These are phyloP conservation scores for Pogonocherus hispidulus DNA, from an alignment of 2,888 invertebrate species.

Conservation along the genomic window DNA sequence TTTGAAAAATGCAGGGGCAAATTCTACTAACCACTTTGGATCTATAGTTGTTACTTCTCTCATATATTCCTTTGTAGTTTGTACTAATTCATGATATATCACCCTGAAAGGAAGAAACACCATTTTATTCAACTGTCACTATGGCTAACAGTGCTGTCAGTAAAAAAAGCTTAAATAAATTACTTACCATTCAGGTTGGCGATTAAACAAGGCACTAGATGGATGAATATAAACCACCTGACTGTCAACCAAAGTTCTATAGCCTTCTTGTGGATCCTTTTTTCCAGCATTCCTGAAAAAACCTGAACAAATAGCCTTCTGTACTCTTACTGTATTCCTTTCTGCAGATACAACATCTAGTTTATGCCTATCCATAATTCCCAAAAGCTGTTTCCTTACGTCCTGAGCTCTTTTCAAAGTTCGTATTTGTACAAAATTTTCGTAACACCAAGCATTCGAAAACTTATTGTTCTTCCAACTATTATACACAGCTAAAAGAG, in stretches of 20 bases:
- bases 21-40: constrained; percentile 99
- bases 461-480: constrained; percentile 99
- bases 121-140: too few species aligned
- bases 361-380: constrained; percentile 98
- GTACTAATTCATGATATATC: constrained; percentile 97
- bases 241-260: constrained; percentile 96
- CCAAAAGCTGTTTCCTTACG: constrained; percentile 96
- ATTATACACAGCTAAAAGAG: constrained; percentile 97
- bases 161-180: too few species aligned
- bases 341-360: constrained; percentile 97
- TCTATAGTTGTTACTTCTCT: constrained; percentile 97
- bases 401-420: constrained; percentile 98
- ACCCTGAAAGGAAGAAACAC: constrained; percentile 76
- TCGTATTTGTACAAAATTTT: constrained; percentile 98
- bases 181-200: constrained; percentile 96
- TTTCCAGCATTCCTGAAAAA: constrained; percentile 99
- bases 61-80: constrained; percentile 99
- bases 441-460: constrained; percentile 99
- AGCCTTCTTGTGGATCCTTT: constrained; percentile 98
- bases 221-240: constrained; percentile 99
- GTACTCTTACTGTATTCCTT: constrained; percentile 94
- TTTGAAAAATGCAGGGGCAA: constrained; percentile 99
- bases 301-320: constrained; percentile 98
- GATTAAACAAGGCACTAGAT: constrained; percentile 96
- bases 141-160: too few species aligned